Percentiles rank a stretch among this genome's conserved stretches.
Evolutionary conservation across 1,140 invertebrate genomes (phyloP).

Genomic region (Cherax destructor): DNA sequence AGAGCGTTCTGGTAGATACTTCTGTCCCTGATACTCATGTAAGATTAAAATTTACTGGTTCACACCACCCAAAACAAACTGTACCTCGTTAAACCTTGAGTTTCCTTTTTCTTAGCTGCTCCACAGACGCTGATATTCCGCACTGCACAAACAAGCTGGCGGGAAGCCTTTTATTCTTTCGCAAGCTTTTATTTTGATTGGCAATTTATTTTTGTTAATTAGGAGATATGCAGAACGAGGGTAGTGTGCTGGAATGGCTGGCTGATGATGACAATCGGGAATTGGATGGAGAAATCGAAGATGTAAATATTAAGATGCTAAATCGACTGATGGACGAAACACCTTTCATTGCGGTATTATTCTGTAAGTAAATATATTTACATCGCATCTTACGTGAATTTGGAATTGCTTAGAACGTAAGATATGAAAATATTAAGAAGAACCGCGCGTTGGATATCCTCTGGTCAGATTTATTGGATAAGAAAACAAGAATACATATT

Average conservation of each 20-base stretch:
- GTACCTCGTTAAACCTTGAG: too few relatives aligned
- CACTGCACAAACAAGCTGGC: conserved; percentile 27
- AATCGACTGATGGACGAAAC: conserved; percentile 91
- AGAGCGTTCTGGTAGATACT: too few relatives aligned
- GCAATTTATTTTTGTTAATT: conserved; percentile 55
- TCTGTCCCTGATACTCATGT: too few relatives aligned
- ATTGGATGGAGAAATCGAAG: conserved; percentile 93
- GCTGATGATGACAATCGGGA: conserved; percentile 96
- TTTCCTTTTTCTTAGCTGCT: background rate
- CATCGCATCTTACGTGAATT: too few relatives aligned
- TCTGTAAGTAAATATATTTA: conserved; percentile 83
- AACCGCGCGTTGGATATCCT: too few relatives aligned
- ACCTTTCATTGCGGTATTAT: conserved; percentile 92
- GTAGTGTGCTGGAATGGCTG: conserved; percentile 90
- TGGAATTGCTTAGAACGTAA: too few relatives aligned
- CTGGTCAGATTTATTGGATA: too few relatives aligned
- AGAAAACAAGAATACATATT: too few relatives aligned
- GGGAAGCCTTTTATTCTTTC: background rate
- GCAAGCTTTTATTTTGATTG: background rate
- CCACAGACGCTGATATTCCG: background rate
- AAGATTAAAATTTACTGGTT: too few relatives aligned
- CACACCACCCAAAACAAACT: too few relatives aligned
- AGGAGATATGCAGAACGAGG: conserved; percentile 93
- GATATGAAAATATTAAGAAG: too few relatives aligned
- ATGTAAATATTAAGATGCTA: conserved; percentile 92